Percentiles rank a stretch among this genome's conserved stretches.
Conservation (phyloP, 2,797 vertebrate species). For the Serranus cabrilla region DNA sequence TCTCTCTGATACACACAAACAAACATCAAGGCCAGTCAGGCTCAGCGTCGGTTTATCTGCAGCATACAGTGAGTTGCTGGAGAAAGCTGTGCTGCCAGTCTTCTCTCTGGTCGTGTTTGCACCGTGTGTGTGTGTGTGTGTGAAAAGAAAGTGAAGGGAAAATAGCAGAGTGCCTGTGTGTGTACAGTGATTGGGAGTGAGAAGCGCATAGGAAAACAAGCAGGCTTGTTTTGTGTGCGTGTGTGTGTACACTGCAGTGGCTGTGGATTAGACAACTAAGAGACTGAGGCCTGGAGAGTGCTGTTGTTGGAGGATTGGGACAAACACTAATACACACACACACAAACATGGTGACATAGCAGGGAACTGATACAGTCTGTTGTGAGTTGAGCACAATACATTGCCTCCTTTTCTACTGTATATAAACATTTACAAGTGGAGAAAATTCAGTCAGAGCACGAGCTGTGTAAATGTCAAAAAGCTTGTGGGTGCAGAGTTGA, state of each 20-base stretch:
- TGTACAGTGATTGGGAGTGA: slow-evolving; percentile 38
- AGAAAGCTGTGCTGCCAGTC: slow-evolving; percentile 64
- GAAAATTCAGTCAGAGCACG: neutral
- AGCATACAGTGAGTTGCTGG: slow-evolving; percentile 71
- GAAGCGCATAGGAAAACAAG: slow-evolving; percentile 46
- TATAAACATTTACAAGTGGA: slow-evolving; percentile 14
- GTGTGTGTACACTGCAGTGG: slow-evolving; percentile 37
- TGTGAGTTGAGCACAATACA: slow-evolving; percentile 4
- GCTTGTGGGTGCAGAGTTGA: neutral
- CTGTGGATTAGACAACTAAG: slow-evolving; percentile 45
- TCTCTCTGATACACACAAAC: slow-evolving; percentile 55
- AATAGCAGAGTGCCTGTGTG: slow-evolving; percentile 27
- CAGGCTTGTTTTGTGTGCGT: slow-evolving; percentile 23
- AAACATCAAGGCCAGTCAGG: slow-evolving; percentile 60
- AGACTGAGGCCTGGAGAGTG: slow-evolving; percentile 38
- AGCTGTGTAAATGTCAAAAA: neutral
- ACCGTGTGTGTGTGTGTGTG: slow-evolving; percentile 7
- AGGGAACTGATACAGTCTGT: neutral
- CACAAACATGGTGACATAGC: slow-evolving; percentile 29
- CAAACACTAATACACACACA: slow-evolving; percentile 24
- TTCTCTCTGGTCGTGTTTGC: slow-evolving; percentile 52
- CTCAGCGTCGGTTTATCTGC: slow-evolving; percentile 76
- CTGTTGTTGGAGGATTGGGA: slow-evolving; percentile 25
- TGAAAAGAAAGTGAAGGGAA: slow-evolving; percentile 27
- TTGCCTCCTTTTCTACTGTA: neutral